Base-by-base conservation (phyloP, 2,113 vertebrate species). In the Sula dactylatra region DNA sequence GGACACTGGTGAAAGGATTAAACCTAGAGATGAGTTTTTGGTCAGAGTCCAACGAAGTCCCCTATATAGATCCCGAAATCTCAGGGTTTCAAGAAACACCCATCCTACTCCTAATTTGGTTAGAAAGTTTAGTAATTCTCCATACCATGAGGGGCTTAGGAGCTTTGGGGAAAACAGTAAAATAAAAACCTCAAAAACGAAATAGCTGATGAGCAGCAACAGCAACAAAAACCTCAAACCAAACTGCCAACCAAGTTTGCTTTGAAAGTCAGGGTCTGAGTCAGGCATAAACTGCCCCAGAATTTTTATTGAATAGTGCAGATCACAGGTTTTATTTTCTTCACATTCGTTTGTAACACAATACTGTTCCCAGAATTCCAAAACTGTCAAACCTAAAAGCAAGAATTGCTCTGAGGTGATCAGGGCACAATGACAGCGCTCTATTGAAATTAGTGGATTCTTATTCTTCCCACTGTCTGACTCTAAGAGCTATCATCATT, bases 281-380 rank as follows among this genome's bases (percentile, higher is more conserved):
- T 31, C 44, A 88, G 40, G 22, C 7, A 62, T 22, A 29, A 72
- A 25, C 40, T n/a, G 8, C 34, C 16, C 14, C 34, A 44, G 55
- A 82, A 49, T 65, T 82, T 84, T 67, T 71, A 44, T 7, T 82
- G 31, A 45, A n/a, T 36, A 25, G 5, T 29, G 7, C 1, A 4
- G 17, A 72, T 49, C 29, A 69, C 26, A 61, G 24, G 6, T 16
- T 91, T 82, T 65, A 54, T 69, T 82, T 73, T 64, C 22, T 87
- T 64, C 0, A 0, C 11, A 19, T 56, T 74, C 1, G 0, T 71
- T 88, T 74, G 17, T n/a, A 58, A 45, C 19, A 69, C 15, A 86
- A 3, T n/a, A 58, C 9, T 21, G 7, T 70, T 76, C 32, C 45
- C 4, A 1, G 50, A 92, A 90, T 76, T 66, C 79, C n/a, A 42